phyloP scores from a whole-genome alignment of 1,140 invertebrate species.

The Sarcophaga peregrina region DNA sequence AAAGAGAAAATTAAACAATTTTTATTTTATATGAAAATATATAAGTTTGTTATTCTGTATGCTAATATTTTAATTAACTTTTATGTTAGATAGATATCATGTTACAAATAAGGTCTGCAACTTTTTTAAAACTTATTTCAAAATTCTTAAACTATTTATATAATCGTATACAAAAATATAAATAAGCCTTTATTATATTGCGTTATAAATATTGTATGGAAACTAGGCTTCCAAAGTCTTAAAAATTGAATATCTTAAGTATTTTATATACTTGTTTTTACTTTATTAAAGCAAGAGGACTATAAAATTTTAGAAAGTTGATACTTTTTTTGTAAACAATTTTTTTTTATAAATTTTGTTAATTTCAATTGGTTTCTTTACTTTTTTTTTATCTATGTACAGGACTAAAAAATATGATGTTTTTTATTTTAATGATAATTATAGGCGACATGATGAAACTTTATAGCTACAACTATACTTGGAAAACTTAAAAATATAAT shows the following conservation, averaged over 20 bases:
- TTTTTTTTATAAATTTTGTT: background rate
- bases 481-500: no score
- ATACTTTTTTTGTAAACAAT: background rate
- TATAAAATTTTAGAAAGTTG: constrained; percentile 22
- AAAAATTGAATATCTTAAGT: background rate
- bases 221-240: background rate
- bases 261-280: background rate
- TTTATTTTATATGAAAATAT: constrained; percentile 12
- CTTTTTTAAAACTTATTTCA: background rate
- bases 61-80: background rate
- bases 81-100: background rate
- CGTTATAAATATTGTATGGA: background rate
- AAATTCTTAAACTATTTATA: constrained; percentile 4
- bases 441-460: no score
- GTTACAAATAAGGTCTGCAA: background rate
- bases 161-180: constrained; percentile 27
- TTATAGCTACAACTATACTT: no score
- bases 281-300: background rate
- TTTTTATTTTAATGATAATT: no score
- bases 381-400: background rate
- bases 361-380: background rate
- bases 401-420: background rate
- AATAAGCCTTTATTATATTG: background rate
- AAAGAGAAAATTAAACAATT: background rate
- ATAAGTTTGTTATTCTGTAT: background rate